A percentile compares a stretch with the other conserved stretches of the same genome.
Conservation (phyloP, 2,888 invertebrate species). For the Drosophila stalkeri region DNA sequence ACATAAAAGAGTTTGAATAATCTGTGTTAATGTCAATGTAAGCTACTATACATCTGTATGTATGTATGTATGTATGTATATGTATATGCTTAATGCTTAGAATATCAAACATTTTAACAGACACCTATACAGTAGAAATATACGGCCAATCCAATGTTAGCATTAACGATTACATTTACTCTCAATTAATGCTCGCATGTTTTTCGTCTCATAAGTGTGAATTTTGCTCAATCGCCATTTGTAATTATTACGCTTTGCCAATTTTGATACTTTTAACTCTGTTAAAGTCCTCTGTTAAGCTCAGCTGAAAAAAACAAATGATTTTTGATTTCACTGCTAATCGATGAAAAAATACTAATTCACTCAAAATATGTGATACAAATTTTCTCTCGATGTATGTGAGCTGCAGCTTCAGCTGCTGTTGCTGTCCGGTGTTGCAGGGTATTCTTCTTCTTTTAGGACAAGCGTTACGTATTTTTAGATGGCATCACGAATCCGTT, state of each 20-base stretch:
- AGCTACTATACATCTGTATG: neutral
- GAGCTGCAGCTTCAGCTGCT: slow-evolving; percentile 34
- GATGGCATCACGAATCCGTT: slow-evolving; percentile 51
- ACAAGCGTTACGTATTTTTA: slow-evolving; percentile 26
- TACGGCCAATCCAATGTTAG: neutral
- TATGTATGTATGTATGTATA: neutral
- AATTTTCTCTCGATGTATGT: neutral
- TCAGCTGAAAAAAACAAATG: neutral
- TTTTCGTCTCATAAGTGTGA: too few species aligned
- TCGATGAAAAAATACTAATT: too few species aligned
- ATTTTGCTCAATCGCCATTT: too few species aligned
- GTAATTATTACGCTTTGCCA: too few species aligned
- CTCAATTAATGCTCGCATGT: too few species aligned
- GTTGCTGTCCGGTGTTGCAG: neutral
- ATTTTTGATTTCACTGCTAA: neutral
- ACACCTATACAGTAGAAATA: neutral
- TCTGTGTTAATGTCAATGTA: neutral
- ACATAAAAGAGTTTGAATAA: neutral
- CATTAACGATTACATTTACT: neutral
- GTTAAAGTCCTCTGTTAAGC: neutral
- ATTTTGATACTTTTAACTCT: too few species aligned
- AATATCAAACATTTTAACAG: too few species aligned
- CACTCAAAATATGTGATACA: neutral
- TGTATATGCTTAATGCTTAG: too few species aligned
- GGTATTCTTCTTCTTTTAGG: neutral